Evolutionary conservation across 2,888 invertebrate species (phyloP).

Genomic region (Trissolcus japonicus): DNA sequence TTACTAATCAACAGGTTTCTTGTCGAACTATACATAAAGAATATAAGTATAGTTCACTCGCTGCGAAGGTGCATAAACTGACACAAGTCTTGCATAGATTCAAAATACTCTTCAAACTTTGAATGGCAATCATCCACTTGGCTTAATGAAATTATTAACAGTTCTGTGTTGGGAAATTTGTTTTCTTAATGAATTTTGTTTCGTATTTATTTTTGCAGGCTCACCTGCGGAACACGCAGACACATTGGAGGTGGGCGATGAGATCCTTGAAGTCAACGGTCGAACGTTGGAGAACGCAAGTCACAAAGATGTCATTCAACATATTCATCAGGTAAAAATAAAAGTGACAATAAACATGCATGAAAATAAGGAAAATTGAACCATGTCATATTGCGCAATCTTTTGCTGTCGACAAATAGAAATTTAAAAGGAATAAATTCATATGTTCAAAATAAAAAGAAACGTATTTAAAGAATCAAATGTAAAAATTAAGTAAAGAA

Average conservation of each 20-base stretch:
- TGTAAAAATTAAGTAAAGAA: too few relatives aligned
- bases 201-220: slow-evolving; percentile 77
- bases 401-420: too few relatives aligned
- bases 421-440: too few relatives aligned
- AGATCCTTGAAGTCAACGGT: slow-evolving; percentile 98
- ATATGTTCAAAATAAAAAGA: too few relatives aligned
- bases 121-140: background rate
- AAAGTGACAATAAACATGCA: too few relatives aligned
- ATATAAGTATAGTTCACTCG: background rate
- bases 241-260: slow-evolving; percentile 95
- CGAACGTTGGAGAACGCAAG: slow-evolving; percentile 93
- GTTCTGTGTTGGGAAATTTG: background rate
- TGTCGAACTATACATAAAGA: background rate
- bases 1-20: too few relatives aligned
- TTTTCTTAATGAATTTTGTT: background rate
- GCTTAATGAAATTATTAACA: background rate
- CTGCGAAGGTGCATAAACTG: too few relatives aligned
- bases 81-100: too few relatives aligned
- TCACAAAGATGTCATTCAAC: slow-evolving; percentile 93
- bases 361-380: too few relatives aligned
- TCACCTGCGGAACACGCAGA: slow-evolving; percentile 94
- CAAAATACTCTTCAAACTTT: too few relatives aligned
- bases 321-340: slow-evolving; percentile 91
- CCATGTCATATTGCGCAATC: too few relatives aligned
- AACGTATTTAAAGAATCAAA: too few relatives aligned